A percentile compares a stretch with the other conserved stretches of the same genome.
These are phyloP conservation scores for Cheilosia vernalis DNA, from an alignment of 2,888 invertebrate species.

Conservation along the genomic window DNA sequence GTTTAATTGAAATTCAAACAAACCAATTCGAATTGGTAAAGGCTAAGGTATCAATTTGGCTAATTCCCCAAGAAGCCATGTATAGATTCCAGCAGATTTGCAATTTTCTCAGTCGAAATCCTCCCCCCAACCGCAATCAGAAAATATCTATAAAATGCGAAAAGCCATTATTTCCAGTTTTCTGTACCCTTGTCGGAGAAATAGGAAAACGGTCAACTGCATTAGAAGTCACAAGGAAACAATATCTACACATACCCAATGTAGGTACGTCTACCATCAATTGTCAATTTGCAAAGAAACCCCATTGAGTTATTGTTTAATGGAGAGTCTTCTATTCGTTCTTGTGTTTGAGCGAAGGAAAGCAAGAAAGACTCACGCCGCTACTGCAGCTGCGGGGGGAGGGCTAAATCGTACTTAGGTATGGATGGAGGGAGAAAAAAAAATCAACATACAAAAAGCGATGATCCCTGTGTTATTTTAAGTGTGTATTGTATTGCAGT, in stretches of 20 bases:
- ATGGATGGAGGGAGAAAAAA: not conserved
- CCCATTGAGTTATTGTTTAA: conserved; percentile 61
- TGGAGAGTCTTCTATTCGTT: conserved; percentile 17
- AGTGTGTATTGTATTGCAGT: conserved; percentile 53
- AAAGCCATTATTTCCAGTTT: no score
- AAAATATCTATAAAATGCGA: conserved; percentile 1
- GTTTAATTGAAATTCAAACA: conserved; percentile 19
- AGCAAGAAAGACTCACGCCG: not conserved
- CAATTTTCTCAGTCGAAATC: conserved; percentile 6
- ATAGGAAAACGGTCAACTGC: conserved; percentile 43
- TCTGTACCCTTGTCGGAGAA: no score
- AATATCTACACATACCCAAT: not conserved
- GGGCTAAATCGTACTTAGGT: conserved; percentile 33
- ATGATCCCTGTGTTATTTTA: conserved; percentile 44
- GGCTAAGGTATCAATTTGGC: not conserved
- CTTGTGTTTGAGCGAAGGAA: not conserved
- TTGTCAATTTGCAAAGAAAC: conserved; percentile 58
- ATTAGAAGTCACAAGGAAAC: conserved; percentile 26
- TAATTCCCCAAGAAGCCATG: conserved; percentile 33
- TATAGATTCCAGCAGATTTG: conserved; percentile 27
- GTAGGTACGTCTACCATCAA: conserved; percentile 17
- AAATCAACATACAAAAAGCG: conserved; percentile 14
- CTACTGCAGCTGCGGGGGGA: not conserved
- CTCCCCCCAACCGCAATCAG: not conserved
- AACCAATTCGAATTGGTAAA: not conserved